Evolutionary conservation across 2,888 invertebrate genomes (phyloP), one percentile per base, ranked within the genome.

Genomic region (Congeria kusceri): DNA sequence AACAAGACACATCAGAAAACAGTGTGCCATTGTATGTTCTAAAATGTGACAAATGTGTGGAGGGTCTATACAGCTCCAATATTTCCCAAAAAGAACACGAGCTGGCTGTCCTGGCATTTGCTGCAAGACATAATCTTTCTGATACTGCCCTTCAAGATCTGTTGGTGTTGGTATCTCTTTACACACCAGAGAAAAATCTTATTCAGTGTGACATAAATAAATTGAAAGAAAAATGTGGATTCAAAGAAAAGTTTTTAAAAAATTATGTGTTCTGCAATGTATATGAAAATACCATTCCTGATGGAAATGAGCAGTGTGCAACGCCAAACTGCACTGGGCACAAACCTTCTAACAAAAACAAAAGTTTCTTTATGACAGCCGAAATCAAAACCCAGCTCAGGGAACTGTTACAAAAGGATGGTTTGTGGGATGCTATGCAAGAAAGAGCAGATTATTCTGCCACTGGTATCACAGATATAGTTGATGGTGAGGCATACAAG

Each of bases 401-500:
- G 7, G 61, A 61, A 7, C 13, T 61, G 13, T 32, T 61, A 13
- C 11, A 11, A 29, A 18, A 20, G 20, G n/a, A 18, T 20, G 49
- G 49, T 49, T 18, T 49, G 15, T 49, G 49, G 49, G 49, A 49
- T 20, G 18, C 49, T 4, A 49, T 49, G 3, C 18, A 49, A 49
- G 49, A 49, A 32, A 32, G 32, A n/a, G 4, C 32, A 32, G 32
- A 32, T 7, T 9, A 32, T 32, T 32, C 32, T 7, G 9, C 32
- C 9, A 32, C 32, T 32, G 32, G 4, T 9, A 32, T 32, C 32
- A 32, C 68, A 20, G 75, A 75, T 53, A 58, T 75, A n/a, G 58
- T 29, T 28, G 49, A 68, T 64, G 75, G 80, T 49, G n/a, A 20
- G 13, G 71, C 53, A 49, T 80, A 80, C 28, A 63, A 57, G 58